Percentiles rank a stretch among this genome's conserved stretches.
Evolutionary conservation across 2,888 invertebrate species (phyloP).

Genomic region (Polydesmus complanatus): DNA sequence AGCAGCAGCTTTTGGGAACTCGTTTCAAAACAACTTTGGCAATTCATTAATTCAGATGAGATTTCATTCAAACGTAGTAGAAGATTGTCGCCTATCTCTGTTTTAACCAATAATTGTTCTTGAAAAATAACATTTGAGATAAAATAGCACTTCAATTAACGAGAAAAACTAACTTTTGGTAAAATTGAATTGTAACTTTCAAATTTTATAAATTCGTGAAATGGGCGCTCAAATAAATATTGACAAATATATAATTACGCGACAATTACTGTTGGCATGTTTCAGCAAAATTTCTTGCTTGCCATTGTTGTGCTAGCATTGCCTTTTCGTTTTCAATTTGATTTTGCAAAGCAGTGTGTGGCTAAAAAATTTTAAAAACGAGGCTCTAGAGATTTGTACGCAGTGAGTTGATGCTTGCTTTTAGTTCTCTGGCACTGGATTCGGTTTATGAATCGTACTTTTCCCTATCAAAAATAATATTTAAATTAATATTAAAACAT

Average conservation of each 20-base stretch:
- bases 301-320: not conserved
- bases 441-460: not conserved
- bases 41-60: too few relatives aligned
- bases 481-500: too few relatives aligned
- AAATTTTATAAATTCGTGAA: not conserved
- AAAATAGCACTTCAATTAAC: too few relatives aligned
- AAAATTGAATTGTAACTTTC: not conserved
- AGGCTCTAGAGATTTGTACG: not conserved
- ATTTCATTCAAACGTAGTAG: too few relatives aligned
- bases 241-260: too few relatives aligned
- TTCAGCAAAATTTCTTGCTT: not conserved
- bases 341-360: not conserved
- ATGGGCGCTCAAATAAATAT: not conserved
- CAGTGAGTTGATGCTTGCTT: not conserved
- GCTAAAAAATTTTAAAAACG: not conserved
- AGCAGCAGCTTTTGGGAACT: too few relatives aligned
- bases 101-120: too few relatives aligned
- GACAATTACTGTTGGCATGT: not conserved
- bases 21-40: too few relatives aligned
- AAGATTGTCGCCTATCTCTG: too few relatives aligned
- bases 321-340: not conserved
- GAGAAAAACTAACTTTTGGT: too few relatives aligned
- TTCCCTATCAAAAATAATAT: too few relatives aligned
- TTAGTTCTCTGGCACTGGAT: not conserved
- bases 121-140: too few relatives aligned